Evolutionary conservation across 2,797 vertebrate species (phyloP).

Genomic region (Catamblyrhynchus diadema): DNA sequence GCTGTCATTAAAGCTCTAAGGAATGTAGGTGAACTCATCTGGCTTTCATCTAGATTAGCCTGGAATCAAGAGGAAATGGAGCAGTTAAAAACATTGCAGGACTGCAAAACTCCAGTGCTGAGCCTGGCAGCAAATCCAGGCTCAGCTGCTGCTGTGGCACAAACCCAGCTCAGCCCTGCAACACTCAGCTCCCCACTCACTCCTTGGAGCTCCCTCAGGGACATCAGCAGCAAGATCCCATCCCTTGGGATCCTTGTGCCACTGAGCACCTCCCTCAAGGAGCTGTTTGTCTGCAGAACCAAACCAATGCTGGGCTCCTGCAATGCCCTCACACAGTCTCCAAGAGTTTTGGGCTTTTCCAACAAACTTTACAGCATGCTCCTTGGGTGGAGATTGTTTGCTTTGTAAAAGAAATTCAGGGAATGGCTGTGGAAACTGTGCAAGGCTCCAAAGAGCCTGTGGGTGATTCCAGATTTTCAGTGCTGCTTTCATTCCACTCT

Average conservation of each 20-base stretch:
- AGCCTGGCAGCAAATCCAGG: neutral
- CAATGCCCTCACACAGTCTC: rapidly evolving
- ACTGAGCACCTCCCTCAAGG: neutral
- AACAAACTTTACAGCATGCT: neutral
- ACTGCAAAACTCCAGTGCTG: neutral
- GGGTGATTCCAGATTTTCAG: neutral
- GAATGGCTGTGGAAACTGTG: neutral
- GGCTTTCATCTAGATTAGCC: conserved; percentile 93
- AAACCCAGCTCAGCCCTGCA: neutral
- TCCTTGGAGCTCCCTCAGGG: neutral
- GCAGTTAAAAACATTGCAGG: neutral
- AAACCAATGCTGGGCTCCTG: neutral
- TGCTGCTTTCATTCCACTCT: neutral
- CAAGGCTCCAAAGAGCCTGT: neutral
- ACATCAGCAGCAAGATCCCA: neutral
- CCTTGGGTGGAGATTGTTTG: neutral
- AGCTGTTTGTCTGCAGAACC: neutral
- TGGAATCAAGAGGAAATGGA: conserved; percentile 65
- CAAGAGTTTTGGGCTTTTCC: neutral
- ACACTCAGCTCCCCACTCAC: neutral
- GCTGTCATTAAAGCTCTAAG: conserved; percentile 98
- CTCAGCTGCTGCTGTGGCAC: neutral
- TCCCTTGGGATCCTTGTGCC: rapidly evolving
- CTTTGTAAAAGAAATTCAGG: neutral
- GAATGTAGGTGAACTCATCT: conserved; percentile 95